Percentiles rank a stretch among this genome's conserved stretches.
These are phyloP conservation scores for Acanthosepion esculentum DNA, from an alignment of 2,888 invertebrate genomes.

Conservation along the genomic window DNA sequence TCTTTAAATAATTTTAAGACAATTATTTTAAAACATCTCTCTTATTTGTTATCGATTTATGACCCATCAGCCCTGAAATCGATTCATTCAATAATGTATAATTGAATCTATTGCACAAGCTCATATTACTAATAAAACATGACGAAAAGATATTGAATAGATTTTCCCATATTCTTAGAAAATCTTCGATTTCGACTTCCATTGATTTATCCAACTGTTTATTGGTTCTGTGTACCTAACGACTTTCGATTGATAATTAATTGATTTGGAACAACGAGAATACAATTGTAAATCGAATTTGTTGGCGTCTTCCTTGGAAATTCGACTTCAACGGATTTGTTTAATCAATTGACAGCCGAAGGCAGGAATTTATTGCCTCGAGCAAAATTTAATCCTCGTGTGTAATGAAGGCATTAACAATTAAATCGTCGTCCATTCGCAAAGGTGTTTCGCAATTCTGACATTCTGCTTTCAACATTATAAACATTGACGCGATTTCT, in stretches of 20 bases:
- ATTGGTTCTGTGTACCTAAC: not conserved
- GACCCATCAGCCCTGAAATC: too few species aligned
- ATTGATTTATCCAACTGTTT: not conserved
- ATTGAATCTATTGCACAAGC: not conserved
- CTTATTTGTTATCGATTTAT: too few species aligned
- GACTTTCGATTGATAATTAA: slow-evolving; percentile 6
- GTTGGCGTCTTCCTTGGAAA: not conserved
- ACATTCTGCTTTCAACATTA: too few species aligned
- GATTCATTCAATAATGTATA: not conserved
- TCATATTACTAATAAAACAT: not conserved
- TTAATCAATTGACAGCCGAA: not conserved
- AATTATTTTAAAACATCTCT: too few species aligned
- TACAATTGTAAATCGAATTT: not conserved
- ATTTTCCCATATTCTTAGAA: not conserved
- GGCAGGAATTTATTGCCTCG: not conserved
- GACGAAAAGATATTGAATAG: not conserved
- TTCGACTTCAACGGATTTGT: not conserved
- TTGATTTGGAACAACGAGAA: not conserved
- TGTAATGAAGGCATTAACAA: not conserved
- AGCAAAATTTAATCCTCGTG: not conserved
- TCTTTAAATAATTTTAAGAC: too few species aligned
- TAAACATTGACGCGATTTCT: too few species aligned
- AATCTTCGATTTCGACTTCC: not conserved
- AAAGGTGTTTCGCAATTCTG: too few species aligned
- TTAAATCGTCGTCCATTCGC: too few species aligned